Evolutionary conservation across 2,113 vertebrate species (phyloP).

Genomic region (Tretioscincus oriximinensis): DNA sequence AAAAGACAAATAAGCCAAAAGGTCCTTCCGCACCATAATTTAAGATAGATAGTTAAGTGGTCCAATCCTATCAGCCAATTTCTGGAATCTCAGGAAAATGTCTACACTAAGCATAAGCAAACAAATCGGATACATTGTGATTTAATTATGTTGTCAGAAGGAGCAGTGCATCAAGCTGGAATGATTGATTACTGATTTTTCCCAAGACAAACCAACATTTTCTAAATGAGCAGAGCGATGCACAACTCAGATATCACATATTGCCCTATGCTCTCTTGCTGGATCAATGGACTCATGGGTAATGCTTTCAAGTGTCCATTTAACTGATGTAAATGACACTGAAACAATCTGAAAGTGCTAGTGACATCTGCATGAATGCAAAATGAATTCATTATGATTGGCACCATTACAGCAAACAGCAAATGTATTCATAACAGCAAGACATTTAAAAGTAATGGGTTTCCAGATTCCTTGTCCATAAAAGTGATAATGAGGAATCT

Average conservation of each 20-base stretch:
- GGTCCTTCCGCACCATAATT: not conserved
- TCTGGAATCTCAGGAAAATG: slow-evolving; percentile 7
- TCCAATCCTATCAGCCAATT: slow-evolving; percentile 34
- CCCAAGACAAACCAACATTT: slow-evolving; percentile 43
- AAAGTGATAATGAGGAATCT: slow-evolving; percentile 60
- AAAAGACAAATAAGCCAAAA: slow-evolving; percentile 19
- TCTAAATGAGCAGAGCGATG: not conserved
- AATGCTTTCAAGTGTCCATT: slow-evolving; percentile 62
- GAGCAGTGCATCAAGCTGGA: slow-evolving; percentile 44
- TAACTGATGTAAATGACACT: slow-evolving; percentile 61
- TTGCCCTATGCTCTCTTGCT: slow-evolving; percentile 36
- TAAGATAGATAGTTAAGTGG: slow-evolving; percentile 21
- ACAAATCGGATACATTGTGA: slow-evolving; percentile 35
- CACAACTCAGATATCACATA: slow-evolving; percentile 20
- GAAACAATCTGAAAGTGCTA: slow-evolving; percentile 49
- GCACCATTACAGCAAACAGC: slow-evolving; percentile 54
- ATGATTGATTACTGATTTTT: slow-evolving; percentile 47
- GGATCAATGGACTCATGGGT: slow-evolving; percentile 25
- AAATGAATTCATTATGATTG: slow-evolving; percentile 61
- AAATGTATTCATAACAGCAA: slow-evolving; percentile 64
- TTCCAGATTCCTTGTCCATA: slow-evolving; percentile 53
- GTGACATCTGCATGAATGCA: slow-evolving; percentile 62
- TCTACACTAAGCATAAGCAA: slow-evolving; percentile 35
- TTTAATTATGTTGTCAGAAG: slow-evolving; percentile 57
- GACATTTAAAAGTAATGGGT: slow-evolving; percentile 59